Percentiles rank a stretch among this genome's conserved stretches.
Conservation (phyloP, 2,888 invertebrate genomes). For the Conomelus anceps region DNA sequence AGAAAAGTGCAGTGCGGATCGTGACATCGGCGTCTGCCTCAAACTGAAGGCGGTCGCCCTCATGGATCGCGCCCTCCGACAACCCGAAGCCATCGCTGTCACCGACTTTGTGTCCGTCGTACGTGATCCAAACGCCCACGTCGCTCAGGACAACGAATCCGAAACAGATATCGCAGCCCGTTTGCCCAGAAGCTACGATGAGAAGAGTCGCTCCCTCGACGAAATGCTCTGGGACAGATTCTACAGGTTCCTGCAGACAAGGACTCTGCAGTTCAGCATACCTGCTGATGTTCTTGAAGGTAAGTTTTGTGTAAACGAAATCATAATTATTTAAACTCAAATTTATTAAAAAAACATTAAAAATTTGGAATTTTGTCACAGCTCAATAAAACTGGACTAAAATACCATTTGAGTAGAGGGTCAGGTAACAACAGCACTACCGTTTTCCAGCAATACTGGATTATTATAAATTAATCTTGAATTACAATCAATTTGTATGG, state of each 20-base stretch:
- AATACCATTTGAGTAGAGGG: no score
- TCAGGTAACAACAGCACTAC: no score
- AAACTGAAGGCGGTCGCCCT: conserved; percentile 69
- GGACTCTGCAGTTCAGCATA: conserved; percentile 72
- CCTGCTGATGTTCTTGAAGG: conserved; percentile 42
- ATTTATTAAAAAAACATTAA: no score
- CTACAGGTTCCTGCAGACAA: conserved; percentile 65
- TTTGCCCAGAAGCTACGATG: conserved; percentile 55
- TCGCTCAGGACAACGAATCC: conserved; percentile 52
- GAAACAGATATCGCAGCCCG: conserved; percentile 60
- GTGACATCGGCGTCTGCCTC: conserved; percentile 44
- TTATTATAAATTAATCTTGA: no score
- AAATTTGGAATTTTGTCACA: no score
- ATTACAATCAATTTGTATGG: no score
- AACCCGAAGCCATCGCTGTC: conserved; percentile 45
- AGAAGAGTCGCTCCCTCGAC: conserved; percentile 61
- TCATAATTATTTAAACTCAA: no score
- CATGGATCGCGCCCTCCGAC: conserved; percentile 63
- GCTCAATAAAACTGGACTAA: no score
- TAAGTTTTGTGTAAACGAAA: background rate
- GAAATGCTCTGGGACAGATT: conserved; percentile 67
- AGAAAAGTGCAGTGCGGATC: conserved; percentile 21
- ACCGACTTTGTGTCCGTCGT: conserved; percentile 29
- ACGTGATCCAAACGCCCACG: conserved; percentile 20
- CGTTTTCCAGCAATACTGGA: no score